These are phyloP conservation scores for Aphis craccivora DNA, from an alignment of 1,140 invertebrate genomes.

Conservation along the genomic window DNA sequence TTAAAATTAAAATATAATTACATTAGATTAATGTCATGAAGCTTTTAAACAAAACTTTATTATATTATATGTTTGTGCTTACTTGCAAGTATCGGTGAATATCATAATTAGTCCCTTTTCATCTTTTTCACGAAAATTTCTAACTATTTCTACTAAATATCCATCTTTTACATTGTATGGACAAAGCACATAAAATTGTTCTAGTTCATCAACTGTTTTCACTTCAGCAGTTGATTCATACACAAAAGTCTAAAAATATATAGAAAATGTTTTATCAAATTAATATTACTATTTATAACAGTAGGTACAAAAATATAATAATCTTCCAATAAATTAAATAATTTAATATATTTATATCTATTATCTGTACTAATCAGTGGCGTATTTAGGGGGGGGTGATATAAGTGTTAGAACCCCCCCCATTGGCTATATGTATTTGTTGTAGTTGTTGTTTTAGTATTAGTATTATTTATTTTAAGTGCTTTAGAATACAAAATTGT, in stretches of 20 bases:
- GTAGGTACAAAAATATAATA: neutral
- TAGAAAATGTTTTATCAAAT: slow-evolving; percentile 41
- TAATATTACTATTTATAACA: neutral
- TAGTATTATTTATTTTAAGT: too few relatives aligned
- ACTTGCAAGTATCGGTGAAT: slow-evolving; percentile 95
- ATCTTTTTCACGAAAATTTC: slow-evolving; percentile 77
- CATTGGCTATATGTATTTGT: too few relatives aligned
- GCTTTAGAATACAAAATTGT: too few relatives aligned
- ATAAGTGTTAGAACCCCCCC: too few relatives aligned
- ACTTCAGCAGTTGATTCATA: slow-evolving; percentile 75
- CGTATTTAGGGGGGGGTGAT: too few relatives aligned
- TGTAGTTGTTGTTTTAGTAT: too few relatives aligned
- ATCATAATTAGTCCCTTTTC: slow-evolving; percentile 86
- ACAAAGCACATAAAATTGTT: slow-evolving; percentile 90
- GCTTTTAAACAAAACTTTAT: neutral
- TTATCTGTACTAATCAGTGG: too few relatives aligned
- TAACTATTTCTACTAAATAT: slow-evolving; percentile 88
- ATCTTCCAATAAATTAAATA: neutral
- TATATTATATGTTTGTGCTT: slow-evolving; percentile 62
- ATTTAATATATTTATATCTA: neutral
- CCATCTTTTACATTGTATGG: slow-evolving; percentile 91
- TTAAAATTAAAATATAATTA: too few relatives aligned
- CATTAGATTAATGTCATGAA: too few relatives aligned
- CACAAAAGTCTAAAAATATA: slow-evolving; percentile 66
- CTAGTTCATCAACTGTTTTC: slow-evolving; percentile 84